These are phyloP conservation scores for Archaeoteleia sp. DNA, from an alignment of 2,888 invertebrate genomes.

Conservation along the genomic window DNA sequence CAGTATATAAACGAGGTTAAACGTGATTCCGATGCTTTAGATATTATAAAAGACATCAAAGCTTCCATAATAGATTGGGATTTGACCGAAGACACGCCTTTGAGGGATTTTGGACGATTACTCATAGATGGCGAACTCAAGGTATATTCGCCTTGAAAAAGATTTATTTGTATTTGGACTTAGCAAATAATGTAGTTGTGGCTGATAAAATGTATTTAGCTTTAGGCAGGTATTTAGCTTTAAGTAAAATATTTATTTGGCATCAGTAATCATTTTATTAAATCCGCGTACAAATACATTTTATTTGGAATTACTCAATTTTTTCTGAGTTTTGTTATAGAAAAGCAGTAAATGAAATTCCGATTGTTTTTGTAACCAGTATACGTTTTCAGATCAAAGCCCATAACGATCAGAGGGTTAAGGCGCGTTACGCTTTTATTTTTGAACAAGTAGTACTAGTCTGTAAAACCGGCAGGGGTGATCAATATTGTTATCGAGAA, in stretches of 20 bases:
- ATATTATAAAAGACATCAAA: constrained; percentile 93
- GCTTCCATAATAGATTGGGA: constrained; percentile 88
- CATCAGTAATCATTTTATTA: too few species aligned
- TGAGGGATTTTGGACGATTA: constrained; percentile 93
- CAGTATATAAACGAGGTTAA: constrained; percentile 99
- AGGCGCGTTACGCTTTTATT: constrained; percentile 94
- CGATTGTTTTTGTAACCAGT: too few species aligned
- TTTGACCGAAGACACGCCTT: constrained; percentile 85
- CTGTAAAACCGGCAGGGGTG: constrained; percentile 90
- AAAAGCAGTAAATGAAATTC: too few species aligned
- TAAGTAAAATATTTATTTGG: too few species aligned
- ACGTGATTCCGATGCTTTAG: constrained; percentile 94
- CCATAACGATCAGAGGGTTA: constrained; percentile 90
- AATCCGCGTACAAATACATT: too few species aligned
- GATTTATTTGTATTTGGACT: neutral
- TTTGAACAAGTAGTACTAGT: constrained; percentile 98
- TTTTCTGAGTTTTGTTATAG: too few species aligned
- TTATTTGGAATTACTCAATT: too few species aligned
- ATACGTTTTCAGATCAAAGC: constrained; percentile 83
- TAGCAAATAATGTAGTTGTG: too few species aligned
- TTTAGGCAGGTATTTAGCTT: too few species aligned
- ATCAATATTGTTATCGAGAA: constrained; percentile 93
- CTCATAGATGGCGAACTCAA: constrained; percentile 95
- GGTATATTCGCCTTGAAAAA: constrained; percentile 70
- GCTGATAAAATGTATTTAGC: too few species aligned